A percentile compares a stretch with the other conserved stretches of the same genome.
Conservation (phyloP, 2,797 vertebrate genomes). For the Tadarida brasiliensis region DNA sequence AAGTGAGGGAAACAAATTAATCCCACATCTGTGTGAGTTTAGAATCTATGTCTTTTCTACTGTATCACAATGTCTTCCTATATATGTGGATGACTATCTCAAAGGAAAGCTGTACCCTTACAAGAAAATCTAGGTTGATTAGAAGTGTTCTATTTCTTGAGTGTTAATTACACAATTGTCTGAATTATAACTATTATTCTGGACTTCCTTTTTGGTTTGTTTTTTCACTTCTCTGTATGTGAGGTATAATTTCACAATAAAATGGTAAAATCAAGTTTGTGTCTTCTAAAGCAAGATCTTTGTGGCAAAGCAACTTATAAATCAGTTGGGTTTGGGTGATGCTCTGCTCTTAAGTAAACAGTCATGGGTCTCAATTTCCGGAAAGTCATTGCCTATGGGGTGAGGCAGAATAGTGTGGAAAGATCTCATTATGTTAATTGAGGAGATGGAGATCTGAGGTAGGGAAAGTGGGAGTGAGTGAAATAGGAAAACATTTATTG, state of each 20-base stretch:
- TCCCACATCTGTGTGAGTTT: neutral
- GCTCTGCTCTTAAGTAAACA: neutral
- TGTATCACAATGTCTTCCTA: neutral
- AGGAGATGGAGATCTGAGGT: neutral
- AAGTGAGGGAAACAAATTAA: neutral
- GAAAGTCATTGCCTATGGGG: neutral
- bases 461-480: neutral
- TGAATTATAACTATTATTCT: neutral
- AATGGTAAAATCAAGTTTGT: neutral
- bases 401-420: neutral
- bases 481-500: neutral
- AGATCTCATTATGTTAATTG: neutral
- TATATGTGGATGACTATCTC: neutral
- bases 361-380: neutral
- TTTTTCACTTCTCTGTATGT: neutral
- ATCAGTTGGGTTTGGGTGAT: neutral
- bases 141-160: slow-evolving; percentile 7
- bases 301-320: neutral
- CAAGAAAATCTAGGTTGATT: neutral
- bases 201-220: neutral
- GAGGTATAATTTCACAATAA: slow-evolving; percentile 7
- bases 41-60: neutral
- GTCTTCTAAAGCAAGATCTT: neutral
- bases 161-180: neutral
- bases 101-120: neutral